Conservation (phyloP, 2,797 vertebrate genomes). For the Pangasius mekongensis region DNA sequence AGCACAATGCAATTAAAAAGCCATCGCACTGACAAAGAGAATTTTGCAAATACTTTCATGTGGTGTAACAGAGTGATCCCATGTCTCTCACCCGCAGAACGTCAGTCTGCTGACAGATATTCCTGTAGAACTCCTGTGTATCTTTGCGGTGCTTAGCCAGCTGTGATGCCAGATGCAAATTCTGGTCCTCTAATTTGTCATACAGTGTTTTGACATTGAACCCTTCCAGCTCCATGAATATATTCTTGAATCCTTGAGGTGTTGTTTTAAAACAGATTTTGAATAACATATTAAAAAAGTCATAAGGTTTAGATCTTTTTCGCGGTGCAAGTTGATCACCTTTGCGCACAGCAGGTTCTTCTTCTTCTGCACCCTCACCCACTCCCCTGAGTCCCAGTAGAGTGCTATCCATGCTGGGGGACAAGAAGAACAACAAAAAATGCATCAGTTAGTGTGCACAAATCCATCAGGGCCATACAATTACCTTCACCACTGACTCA, state of each 20-base stretch:
- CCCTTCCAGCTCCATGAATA: conserved; percentile 79
- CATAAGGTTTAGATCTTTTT: background rate
- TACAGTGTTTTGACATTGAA: conserved; percentile 90
- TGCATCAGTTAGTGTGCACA: conserved; percentile 19
- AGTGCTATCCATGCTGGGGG: conserved; percentile 67
- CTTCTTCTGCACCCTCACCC: conserved; percentile 77
- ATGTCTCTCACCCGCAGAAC: conserved; percentile 74
- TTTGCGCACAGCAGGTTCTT: conserved; percentile 70
- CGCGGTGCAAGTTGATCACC: conserved; percentile 66
- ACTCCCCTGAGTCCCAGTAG: conserved; percentile 65
- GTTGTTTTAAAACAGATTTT: conserved; percentile 5
- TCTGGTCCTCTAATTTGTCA: conserved; percentile 94
- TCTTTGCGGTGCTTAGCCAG: conserved; percentile 86
- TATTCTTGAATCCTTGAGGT: conserved; percentile 64
- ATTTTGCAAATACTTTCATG: background rate
- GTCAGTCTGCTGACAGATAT: conserved; percentile 79
- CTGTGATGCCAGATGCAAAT: conserved; percentile 86
- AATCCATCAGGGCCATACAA: background rate
- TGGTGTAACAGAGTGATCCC: background rate
- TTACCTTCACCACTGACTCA: conserved; percentile 57
- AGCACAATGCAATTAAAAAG: background rate
- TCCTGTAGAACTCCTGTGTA: conserved; percentile 81
- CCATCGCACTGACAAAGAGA: background rate
- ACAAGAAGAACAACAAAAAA: conserved; percentile 40
- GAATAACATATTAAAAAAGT: background rate